Evolutionary conservation across 1,140 invertebrate genomes (phyloP).

Genomic region (Oryzaephilus surinamensis): DNA sequence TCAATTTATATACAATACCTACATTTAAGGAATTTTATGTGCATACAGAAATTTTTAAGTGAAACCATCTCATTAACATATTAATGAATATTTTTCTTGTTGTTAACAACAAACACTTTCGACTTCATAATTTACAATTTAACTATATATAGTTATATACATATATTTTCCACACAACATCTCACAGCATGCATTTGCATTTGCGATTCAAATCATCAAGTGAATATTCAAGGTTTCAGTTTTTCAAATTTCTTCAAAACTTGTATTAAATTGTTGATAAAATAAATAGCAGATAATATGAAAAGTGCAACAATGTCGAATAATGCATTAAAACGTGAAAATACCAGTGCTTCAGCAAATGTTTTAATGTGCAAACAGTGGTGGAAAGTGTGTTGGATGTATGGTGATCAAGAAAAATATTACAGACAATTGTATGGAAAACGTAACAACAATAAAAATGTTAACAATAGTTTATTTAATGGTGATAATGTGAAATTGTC

Average conservation of each 20-base stretch:
- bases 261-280: not conserved
- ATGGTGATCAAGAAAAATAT: slow-evolving; percentile 73
- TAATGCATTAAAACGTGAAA: slow-evolving; percentile 26
- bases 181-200: no score
- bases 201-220: not conserved
- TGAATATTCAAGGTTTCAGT: not conserved
- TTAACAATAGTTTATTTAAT: slow-evolving; percentile 7
- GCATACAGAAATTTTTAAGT: no score
- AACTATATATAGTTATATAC: no score
- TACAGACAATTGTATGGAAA: slow-evolving; percentile 67
- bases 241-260: not conserved
- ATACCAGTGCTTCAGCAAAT: slow-evolving; percentile 42
- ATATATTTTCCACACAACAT: no score
- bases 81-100: no score
- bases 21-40: no score
- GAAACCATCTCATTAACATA: no score
- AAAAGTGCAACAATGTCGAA: slow-evolving; percentile 19
- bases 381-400: slow-evolving; percentile 81
- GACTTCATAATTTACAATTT: no score
- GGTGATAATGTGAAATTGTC: slow-evolving; percentile 1
- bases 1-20: no score
- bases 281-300: not conserved
- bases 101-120: no score
- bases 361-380: slow-evolving; percentile 74
- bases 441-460: slow-evolving; percentile 25